These are phyloP conservation scores for Psococerastis gibbosa DNA, from an alignment of 2,888 invertebrate genomes.

Conservation along the genomic window DNA sequence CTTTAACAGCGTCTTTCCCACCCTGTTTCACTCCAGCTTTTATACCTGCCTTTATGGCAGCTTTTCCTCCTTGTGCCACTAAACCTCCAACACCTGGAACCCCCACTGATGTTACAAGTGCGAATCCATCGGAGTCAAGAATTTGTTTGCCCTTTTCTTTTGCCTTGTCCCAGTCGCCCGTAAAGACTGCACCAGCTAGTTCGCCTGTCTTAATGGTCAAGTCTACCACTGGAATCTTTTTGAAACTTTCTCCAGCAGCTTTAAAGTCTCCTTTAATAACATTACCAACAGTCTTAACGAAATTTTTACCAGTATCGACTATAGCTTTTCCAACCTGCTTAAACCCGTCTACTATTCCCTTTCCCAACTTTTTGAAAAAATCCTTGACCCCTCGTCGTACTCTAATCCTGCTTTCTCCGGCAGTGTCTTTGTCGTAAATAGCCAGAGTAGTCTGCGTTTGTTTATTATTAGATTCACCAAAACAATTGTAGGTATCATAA, in stretches of 20 bases:
- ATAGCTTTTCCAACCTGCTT: slow-evolving; percentile 3
- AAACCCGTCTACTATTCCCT: not conserved
- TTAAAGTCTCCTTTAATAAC: not conserved
- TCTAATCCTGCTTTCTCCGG: not conserved
- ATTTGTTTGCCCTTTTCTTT: slow-evolving; percentile 2
- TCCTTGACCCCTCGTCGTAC: not conserved
- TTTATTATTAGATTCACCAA: not conserved
- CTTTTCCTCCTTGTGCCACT: not conserved
- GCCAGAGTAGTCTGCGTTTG: not conserved
- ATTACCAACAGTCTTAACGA: not conserved
- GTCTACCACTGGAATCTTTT: slow-evolving; percentile 1
- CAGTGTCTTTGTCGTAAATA: too few relatives aligned
- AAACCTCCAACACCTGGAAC: not conserved
- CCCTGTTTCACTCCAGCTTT: not conserved
- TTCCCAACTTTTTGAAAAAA: not conserved
- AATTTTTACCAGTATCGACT: not conserved
- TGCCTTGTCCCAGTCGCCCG: not conserved
- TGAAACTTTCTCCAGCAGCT: not conserved
- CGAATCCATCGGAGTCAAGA: not conserved
- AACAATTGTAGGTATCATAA: not conserved
- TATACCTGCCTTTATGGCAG: not conserved
- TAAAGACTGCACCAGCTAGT: not conserved
- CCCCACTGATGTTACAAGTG: not conserved
- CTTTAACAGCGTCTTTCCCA: not conserved
- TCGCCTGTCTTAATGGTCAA: not conserved